Conservation (phyloP, 64 coral and sea anemone species). For the Trachythela sp. region DNA sequence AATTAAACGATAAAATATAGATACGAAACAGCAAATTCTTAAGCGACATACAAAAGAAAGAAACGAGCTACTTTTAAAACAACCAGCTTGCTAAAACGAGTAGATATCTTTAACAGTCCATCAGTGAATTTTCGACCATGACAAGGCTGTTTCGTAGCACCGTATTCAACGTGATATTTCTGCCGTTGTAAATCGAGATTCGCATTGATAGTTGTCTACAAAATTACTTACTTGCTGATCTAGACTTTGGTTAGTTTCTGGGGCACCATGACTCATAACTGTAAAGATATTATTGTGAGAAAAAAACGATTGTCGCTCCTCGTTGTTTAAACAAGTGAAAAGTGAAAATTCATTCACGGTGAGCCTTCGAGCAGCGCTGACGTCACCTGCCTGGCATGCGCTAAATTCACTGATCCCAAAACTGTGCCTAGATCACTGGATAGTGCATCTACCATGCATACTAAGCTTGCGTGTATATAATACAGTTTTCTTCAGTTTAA, state of each 20-base stretch:
- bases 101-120: not conserved
- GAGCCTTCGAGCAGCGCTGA: conserved; percentile 4
- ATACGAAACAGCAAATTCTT: not conserved
- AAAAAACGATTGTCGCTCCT: not conserved
- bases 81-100: not conserved
- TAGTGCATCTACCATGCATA: too few species aligned
- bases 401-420: too few species aligned
- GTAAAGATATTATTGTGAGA: conserved; percentile 31
- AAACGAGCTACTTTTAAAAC: conserved; percentile 22
- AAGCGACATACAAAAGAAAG: conserved; percentile 3
- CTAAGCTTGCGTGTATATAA: too few species aligned
- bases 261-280: conserved; percentile 99
- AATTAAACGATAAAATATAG: conserved; percentile 17
- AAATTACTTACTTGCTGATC: conserved; percentile 92
- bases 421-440: too few species aligned
- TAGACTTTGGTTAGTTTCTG: conserved; percentile 96
- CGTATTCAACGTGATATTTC: conserved; percentile 28
- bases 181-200: not conserved
- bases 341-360: conserved; percentile 24
- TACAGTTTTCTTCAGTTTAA: too few species aligned
- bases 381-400: not conserved
- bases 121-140: not conserved
- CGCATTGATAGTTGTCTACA: not conserved
- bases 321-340: conserved; percentile 20
- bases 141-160: not conserved